Conservation (phyloP, 2,113 vertebrate species). For the Prunella fulvescens region DNA sequence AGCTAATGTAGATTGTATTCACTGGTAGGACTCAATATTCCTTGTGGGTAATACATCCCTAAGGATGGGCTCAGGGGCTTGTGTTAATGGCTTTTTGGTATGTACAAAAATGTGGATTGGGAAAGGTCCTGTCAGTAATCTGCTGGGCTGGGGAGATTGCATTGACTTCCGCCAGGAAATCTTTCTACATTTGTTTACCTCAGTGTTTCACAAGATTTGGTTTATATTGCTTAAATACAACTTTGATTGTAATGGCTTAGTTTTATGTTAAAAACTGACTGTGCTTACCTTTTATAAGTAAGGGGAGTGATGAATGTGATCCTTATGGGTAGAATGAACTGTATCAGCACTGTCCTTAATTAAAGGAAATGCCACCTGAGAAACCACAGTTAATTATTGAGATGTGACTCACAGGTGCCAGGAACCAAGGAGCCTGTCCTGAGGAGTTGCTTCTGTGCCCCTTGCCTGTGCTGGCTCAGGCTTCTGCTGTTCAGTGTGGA, state of each 20-base stretch:
- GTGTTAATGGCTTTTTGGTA: not conserved
- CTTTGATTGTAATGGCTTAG: not conserved
- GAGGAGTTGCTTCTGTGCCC: not conserved
- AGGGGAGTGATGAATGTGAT: not conserved
- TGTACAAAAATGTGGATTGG: not conserved
- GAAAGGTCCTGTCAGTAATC: not conserved
- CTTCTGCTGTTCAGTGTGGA: not conserved
- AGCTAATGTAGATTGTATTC: too few relatives aligned
- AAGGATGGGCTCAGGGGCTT: not conserved
- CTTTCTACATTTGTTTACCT: not conserved
- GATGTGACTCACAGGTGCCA: not conserved
- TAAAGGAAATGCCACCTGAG: not conserved
- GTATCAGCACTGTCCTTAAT: not conserved
- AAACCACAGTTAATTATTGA: not conserved
- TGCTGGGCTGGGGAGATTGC: not conserved
- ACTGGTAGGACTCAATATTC: accelerated
- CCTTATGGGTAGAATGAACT: not conserved
- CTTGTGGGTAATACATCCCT: not conserved
- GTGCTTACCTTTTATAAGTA: not conserved
- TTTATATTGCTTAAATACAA: not conserved
- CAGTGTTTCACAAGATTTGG: not conserved
- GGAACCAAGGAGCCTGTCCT: not conserved
- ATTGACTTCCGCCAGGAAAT: not conserved
- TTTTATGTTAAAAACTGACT: not conserved
- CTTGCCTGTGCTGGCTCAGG: not conserved